Evolutionary conservation across 1,140 invertebrate genomes (phyloP).

Genomic region (Streblospio benedicti): DNA sequence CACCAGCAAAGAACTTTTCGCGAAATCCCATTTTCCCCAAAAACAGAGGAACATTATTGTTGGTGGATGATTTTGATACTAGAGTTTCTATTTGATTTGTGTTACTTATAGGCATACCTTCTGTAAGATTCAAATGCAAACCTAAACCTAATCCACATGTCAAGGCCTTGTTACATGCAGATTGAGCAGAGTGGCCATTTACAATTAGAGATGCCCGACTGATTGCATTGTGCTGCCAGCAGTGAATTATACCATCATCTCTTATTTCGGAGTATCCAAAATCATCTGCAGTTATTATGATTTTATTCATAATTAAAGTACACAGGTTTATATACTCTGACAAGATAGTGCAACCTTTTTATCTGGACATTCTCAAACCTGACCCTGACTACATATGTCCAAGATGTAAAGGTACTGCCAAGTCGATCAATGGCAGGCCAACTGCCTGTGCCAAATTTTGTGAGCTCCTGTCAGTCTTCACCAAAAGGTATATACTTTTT

Average conservation of each 20-base stretch:
- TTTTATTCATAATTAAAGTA: too few relatives aligned
- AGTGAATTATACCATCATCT: slow-evolving; percentile 32
- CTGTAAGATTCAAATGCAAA: slow-evolving; percentile 36
- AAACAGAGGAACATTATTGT: not conserved
- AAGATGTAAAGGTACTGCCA: too few relatives aligned
- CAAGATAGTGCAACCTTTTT: too few relatives aligned
- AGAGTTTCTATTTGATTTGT: slow-evolving; percentile 13
- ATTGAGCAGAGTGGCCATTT: slow-evolving; percentile 24
- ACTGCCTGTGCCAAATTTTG: too few relatives aligned
- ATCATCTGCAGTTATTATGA: slow-evolving; percentile 33
- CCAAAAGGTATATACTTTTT: too few relatives aligned
- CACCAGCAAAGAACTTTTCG: not conserved
- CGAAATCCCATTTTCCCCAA: not conserved
- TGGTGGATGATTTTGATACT: too few relatives aligned
- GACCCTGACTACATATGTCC: too few relatives aligned
- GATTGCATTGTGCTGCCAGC: slow-evolving; percentile 24
- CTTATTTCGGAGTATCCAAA: slow-evolving; percentile 34
- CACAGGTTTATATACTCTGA: too few relatives aligned
- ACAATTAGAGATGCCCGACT: slow-evolving; percentile 30
- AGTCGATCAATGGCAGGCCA: too few relatives aligned
- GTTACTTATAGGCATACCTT: slow-evolving; percentile 27
- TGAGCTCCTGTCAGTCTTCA: too few relatives aligned
- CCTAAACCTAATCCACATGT: slow-evolving; percentile 17
- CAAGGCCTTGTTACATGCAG: slow-evolving; percentile 16
- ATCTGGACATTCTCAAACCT: too few relatives aligned